These are phyloP conservation scores for Rhagoletis zephyria DNA, from an alignment of 1,140 invertebrate species.

Conservation along the genomic window DNA sequence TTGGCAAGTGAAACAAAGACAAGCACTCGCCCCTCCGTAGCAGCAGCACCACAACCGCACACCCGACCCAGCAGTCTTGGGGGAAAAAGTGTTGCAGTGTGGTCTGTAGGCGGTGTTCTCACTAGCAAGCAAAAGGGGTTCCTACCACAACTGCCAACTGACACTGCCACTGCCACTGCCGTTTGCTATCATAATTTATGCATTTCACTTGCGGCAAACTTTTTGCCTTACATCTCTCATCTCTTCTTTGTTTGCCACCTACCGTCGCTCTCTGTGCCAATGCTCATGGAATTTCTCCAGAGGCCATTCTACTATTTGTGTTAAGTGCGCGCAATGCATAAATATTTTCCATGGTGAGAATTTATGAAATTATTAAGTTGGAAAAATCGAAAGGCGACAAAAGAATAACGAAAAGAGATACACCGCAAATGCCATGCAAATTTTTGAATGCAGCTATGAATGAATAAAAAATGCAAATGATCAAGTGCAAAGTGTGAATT, in stretches of 20 bases:
- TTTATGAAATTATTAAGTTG: conserved; percentile 3
- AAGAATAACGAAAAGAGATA: neutral
- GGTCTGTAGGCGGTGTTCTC: too few species aligned
- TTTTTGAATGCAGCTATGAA: conserved; percentile 23
- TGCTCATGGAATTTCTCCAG: neutral
- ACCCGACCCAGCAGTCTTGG: too few species aligned
- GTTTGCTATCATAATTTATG: too few species aligned
- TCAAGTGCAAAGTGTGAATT: neutral
- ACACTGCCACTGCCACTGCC: too few species aligned
- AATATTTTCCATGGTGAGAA: conserved; percentile 15
- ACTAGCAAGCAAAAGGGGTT: too few species aligned
- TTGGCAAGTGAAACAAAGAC: too few species aligned
- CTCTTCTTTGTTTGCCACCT: neutral
- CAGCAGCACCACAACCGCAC: too few species aligned
- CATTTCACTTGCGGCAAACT: neutral
- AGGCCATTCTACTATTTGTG: neutral
- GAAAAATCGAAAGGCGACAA: neutral
- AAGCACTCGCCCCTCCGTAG: too few species aligned
- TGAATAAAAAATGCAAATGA: conserved; percentile 3
- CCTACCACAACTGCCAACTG: too few species aligned
- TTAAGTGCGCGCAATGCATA: neutral
- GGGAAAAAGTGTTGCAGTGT: too few species aligned
- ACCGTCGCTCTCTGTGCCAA: neutral
- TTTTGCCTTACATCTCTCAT: neutral
- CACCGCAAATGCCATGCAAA: conserved; percentile 7